phyloP scores from a whole-genome alignment of 2,888 invertebrate genomes.

The Drosophila yooni region DNA sequence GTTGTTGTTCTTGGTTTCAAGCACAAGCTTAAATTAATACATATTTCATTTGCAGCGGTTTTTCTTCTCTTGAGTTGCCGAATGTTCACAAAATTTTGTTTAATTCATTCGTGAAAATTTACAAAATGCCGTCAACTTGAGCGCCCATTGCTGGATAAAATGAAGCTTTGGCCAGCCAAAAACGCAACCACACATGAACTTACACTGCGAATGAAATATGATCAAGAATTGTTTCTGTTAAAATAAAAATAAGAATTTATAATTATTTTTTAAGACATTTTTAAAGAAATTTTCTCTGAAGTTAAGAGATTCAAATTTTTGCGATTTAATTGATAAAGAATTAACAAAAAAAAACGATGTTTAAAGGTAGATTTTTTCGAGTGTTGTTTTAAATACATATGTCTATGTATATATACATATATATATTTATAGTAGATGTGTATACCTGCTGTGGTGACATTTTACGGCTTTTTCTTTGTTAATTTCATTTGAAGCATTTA shows the following conservation, averaged over 20 bases:
- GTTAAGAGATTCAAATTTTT: too few relatives aligned
- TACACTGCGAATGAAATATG: constrained; percentile 1
- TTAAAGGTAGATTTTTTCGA: accelerated
- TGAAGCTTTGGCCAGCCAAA: constrained; percentile 45
- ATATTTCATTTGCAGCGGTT: constrained; percentile 48
- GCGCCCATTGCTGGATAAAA: constrained; percentile 61
- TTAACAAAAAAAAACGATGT: neutral
- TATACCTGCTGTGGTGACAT: constrained; percentile 79
- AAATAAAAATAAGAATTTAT: neutral
- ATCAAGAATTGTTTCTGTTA: neutral
- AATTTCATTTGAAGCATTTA: constrained; percentile 79
- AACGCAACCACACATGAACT: constrained; percentile 9
- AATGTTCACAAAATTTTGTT: constrained; percentile 37
- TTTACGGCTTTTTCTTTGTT: constrained; percentile 79
- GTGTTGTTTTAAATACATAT: constrained; percentile 3
- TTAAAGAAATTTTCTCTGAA: neutral
- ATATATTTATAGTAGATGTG: constrained; percentile 24
- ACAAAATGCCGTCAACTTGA: constrained; percentile 56
- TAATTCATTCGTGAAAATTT: constrained; percentile 64
- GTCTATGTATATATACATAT: constrained; percentile 3
- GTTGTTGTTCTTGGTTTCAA: neutral
- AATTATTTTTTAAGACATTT: neutral
- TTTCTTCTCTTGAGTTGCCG: constrained; percentile 36
- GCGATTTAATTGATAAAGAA: too few relatives aligned
- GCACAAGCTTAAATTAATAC: constrained; percentile 30